phyloP scores from a whole-genome alignment of 1,140 invertebrate species.

The Leptinotarsa defecta region DNA sequence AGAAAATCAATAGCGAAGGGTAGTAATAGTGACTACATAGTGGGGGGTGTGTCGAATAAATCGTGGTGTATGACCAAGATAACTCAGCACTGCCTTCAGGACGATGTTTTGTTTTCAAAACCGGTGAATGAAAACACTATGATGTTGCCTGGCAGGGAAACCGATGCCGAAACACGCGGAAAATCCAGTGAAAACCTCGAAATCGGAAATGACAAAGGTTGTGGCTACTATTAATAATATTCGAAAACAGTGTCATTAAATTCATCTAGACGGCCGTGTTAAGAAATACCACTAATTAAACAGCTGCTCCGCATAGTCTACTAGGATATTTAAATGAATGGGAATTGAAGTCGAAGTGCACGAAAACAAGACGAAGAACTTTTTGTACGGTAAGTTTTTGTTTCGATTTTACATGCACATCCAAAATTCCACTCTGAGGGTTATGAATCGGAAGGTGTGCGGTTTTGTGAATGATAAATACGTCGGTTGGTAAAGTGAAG shows the following conservation, averaged over 20 bases:
- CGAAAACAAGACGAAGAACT: background rate
- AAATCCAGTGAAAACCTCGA: constrained; percentile 6
- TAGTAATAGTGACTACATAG: background rate
- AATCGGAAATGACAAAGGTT: background rate
- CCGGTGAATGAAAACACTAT: background rate
- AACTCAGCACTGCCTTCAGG: background rate
- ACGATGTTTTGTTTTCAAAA: constrained; percentile 6
- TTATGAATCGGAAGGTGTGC: background rate
- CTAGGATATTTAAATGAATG: background rate
- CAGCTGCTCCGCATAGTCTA: background rate
- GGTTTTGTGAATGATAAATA: constrained; percentile 2
- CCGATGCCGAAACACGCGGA: background rate
- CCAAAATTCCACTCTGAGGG: background rate
- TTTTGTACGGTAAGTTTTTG: background rate
- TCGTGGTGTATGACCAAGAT: background rate
- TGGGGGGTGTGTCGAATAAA: constrained; percentile 7
- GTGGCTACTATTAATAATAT: background rate
- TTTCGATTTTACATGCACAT: background rate
- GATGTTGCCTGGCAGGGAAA: background rate
- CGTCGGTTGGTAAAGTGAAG: background rate
- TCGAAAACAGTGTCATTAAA: background rate
- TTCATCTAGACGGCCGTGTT: background rate
- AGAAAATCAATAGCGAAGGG: constrained; percentile 1
- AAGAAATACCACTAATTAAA: background rate
- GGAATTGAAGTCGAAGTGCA: constrained; percentile 2